phyloP scores from a whole-genome alignment of 1,140 invertebrate genomes.

The Lineus longissimus region DNA sequence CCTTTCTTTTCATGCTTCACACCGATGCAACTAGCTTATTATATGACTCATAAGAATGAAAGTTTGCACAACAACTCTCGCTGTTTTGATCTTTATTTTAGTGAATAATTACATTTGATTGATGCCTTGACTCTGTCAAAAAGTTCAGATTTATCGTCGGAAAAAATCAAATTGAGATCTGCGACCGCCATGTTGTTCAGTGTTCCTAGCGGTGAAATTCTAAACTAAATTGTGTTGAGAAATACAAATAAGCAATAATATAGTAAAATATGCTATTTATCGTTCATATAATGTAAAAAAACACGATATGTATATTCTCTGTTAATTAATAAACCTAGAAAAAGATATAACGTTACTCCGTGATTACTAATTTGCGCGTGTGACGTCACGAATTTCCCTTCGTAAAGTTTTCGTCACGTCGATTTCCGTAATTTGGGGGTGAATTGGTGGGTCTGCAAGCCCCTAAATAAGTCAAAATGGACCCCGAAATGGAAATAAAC shows the following conservation, averaged over 20 bases:
- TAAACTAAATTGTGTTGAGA: not conserved
- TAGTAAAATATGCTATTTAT: not conserved
- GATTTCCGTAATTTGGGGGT: not conserved
- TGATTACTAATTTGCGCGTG: not conserved
- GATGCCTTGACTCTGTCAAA: too few species aligned
- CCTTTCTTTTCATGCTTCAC: too few species aligned
- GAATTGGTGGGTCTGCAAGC: not conserved
- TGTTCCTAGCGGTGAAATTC: not conserved
- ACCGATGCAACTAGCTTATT: too few species aligned
- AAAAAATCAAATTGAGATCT: too few species aligned
- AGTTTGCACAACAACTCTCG: too few species aligned
- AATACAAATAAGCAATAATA: constrained; percentile 3
- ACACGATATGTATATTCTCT: constrained; percentile 1
- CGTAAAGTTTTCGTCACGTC: not conserved
- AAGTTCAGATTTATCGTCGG: too few species aligned
- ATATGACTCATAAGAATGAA: too few species aligned
- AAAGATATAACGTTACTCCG: not conserved
- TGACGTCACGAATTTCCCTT: not conserved
- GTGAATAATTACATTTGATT: too few species aligned
- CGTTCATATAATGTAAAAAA: not conserved
- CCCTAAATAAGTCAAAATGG: constrained; percentile 18
- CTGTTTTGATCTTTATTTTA: too few species aligned
- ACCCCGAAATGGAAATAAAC: constrained; percentile 40
- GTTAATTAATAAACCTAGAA: constrained; percentile 13
- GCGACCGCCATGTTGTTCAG: not conserved